Conservation (phyloP, 2,888 invertebrate genomes). For the Phaonia tiefii region DNA sequence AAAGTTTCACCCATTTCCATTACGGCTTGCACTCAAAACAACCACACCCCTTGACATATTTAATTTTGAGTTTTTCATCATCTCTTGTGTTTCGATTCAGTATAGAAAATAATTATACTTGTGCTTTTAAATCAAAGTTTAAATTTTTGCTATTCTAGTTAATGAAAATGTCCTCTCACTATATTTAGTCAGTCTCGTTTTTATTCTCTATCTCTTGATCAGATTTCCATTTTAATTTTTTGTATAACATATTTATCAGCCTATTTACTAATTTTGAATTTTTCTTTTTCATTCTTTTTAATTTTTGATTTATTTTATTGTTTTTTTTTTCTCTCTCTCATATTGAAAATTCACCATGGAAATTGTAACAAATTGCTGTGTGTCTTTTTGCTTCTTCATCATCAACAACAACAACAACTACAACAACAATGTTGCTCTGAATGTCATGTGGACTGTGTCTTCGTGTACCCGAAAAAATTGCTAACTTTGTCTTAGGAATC, state of each 20-base stretch:
- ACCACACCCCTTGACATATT: no score
- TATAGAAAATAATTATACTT: no score
- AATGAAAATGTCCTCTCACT: conserved; percentile 16
- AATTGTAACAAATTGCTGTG: neutral
- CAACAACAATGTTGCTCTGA: no score
- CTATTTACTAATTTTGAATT: conserved; percentile 29
- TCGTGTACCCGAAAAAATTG: no score
- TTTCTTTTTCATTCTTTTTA: conserved; percentile 1
- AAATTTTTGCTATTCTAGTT: no score
- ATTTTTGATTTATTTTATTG: neutral
- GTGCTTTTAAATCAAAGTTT: no score
- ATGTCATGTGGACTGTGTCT: no score
- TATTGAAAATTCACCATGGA: neutral
- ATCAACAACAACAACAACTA: no score
- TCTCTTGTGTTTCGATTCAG: neutral
- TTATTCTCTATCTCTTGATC: conserved; percentile 8
- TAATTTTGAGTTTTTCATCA: no score
- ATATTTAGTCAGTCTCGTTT: neutral
- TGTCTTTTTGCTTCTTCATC: no score
- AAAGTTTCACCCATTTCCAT: no score
- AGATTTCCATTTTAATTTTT: neutral
- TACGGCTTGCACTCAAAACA: no score
- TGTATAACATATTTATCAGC: neutral
- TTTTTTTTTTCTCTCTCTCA: neutral
- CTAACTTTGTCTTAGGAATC: conserved; percentile 84